Base-by-base conservation (phyloP, 2,797 vertebrate species). In the Stomatorhinus walkeri region DNA sequence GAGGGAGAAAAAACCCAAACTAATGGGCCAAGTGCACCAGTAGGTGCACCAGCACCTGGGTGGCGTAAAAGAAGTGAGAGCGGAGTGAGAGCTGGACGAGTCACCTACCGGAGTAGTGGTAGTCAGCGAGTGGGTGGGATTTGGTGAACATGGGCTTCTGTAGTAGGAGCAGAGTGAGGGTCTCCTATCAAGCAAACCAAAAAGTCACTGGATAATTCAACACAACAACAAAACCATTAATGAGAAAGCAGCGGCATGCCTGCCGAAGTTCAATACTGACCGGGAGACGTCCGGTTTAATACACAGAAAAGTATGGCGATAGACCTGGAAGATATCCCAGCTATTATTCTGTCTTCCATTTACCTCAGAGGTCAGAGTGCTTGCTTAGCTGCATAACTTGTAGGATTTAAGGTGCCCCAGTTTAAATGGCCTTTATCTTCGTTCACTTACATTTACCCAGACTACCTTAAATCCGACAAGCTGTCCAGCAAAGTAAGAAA, bases 91-190 rank as follows among this genome's bases (percentile, higher is more conserved):
- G 4, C 16, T 49, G 76, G 40, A 22, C 7, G 48, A 28, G 87
- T n/a, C n/a, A 87, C 93, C 90, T 91, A 98, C 98, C 98, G 93
- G 98, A 98, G 96, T 99, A 99, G 95, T 99, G 98, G 93, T 99
- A 99, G 90, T 94, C 94, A 64, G 95, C 94, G 90, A 99, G 93
- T 4, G 95, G 95, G 90, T 98, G 96, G 49, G 94, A 92, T 90
- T 95, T 95, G 0, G 95, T 93, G 90, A 97, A 94, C 89, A 96
- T 91, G 1, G 97, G 97, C 76, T 91, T 96, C 94, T 94, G 97
- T 93, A 99, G 90, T 87, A 99, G 94, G 93, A 99, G 94, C 88
- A 96, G 96, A 87, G 96, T 95, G 91, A 99, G 94, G 46, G 97
- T 95, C 85, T 94, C 97, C 98, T 99, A 91, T 56, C 86, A 92